Base-by-base conservation (phyloP, 1,140 invertebrate genomes). In the Tribolium madens region DNA sequence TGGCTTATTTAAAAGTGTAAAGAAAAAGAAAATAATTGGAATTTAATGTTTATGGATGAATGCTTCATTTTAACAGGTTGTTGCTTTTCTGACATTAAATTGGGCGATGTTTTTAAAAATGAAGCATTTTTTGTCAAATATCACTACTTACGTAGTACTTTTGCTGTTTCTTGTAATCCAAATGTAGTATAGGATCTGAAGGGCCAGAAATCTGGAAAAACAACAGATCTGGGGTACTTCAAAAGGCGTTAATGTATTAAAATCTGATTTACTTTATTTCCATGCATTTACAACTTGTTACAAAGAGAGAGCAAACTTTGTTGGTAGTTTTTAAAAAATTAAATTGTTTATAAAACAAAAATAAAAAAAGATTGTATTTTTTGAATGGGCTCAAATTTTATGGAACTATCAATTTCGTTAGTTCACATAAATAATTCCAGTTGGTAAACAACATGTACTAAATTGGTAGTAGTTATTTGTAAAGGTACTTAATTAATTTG, bases 401-500 rank as follows among this genome's bases (percentile, higher is more conserved):
- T n/a, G n/a, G n/a, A n/a, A n/a, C 10, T 33, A 33, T 64, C 36
- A 42, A 0, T 42, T 2, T 42, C n/a, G 36, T 21, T 21, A 57
- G 21, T 64, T 64, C n/a, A 57, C 12, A 33, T 33, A n/a, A 13
- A 33, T 64, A 64, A 33, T 64, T 31, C 17, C 36, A 14, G 57
- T n/a, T 33, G 9, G 10, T 64, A 21, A 64, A 64, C 26, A 64
- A 64, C 57, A 10, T 33, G 57, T 36, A 64, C 31, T 64, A 64
- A 64, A 64, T 64, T 64, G 33, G 26, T 33, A n/a, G 21, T 14
- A 33, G 53, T 26, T 14, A 26, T 14, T 31, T 33, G 57, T 21
- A 64, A 0, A 64, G 57, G 57, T 64, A 64, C 17, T 57, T 57
- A 64, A 64, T 64, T 64, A 64, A 64, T 64, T 33, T 57, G 14